A percentile compares a stretch with the other conserved stretches of the same genome.
These are phyloP conservation scores for Odocoileus hemionus DNA, from an alignment of 2,113 vertebrate genomes.

Conservation along the genomic window DNA sequence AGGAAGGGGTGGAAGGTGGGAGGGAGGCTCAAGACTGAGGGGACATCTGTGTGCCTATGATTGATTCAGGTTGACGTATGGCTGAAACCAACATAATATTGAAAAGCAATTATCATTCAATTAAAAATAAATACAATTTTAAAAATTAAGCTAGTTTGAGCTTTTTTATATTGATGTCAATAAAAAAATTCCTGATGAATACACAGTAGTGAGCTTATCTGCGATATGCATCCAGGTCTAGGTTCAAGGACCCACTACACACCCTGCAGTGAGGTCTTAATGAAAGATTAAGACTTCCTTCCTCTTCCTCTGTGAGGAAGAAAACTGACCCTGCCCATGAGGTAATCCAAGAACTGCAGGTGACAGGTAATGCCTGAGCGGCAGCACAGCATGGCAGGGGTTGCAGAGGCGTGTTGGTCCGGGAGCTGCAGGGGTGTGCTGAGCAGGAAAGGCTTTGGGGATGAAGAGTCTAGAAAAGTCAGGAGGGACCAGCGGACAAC, in stretches of 20 bases:
- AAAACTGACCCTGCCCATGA: neutral
- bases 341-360: neutral
- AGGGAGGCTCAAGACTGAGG: neutral
- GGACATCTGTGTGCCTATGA: neutral
- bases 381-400: neutral
- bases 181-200: neutral
- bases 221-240: neutral
- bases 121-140: neutral
- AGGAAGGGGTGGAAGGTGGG: neutral
- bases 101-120: neutral
- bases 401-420: fast-evolving
- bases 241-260: no score
- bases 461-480: neutral
- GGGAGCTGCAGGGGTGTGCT: fast-evolving
- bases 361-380: neutral
- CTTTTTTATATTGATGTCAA: neutral
- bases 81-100: neutral
- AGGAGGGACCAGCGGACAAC: neutral
- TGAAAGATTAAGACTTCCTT: neutral
- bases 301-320: neutral
- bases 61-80: neutral
- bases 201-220: neutral
- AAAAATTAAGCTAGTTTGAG: neutral
- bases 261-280: no score
- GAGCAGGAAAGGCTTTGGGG: neutral